A percentile compares a stretch with the other conserved stretches of the same genome.
Evolutionary conservation across 2,113 vertebrate species (phyloP).

Genomic region (Bubo bubo): DNA sequence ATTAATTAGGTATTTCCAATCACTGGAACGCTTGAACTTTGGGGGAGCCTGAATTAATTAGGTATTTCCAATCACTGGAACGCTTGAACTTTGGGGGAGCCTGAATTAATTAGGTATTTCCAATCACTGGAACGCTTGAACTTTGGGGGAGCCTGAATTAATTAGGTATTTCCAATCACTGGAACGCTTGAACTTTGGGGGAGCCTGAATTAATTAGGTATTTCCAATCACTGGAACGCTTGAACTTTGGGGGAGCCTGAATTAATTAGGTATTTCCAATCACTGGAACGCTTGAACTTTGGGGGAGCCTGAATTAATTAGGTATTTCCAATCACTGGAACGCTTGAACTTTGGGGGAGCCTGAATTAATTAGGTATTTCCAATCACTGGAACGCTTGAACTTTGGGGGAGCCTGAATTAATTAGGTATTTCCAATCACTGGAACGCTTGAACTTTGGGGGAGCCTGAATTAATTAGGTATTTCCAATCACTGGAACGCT

Average conservation of each 20-base stretch:
- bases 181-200: too few relatives aligned
- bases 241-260: background rate
- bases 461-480: background rate
- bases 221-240: background rate
- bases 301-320: too few relatives aligned
- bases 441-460: background rate
- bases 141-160: background rate
- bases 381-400: too few relatives aligned
- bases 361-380: background rate
- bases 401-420: too few relatives aligned
- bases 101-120: too few relatives aligned
- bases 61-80: background rate
- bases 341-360: background rate
- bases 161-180: background rate
- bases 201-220: too few relatives aligned
- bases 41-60: background rate
- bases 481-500: background rate
- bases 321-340: too few relatives aligned
- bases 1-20: too few relatives aligned
- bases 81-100: too few relatives aligned
- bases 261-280: background rate
- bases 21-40: background rate
- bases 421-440: too few relatives aligned
- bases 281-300: too few relatives aligned
- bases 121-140: background rate